Percentiles rank a stretch among this genome's conserved stretches.
phyloP scores from a whole-genome alignment of 2,113 vertebrate genomes.

The Psephotus haematonotus region DNA sequence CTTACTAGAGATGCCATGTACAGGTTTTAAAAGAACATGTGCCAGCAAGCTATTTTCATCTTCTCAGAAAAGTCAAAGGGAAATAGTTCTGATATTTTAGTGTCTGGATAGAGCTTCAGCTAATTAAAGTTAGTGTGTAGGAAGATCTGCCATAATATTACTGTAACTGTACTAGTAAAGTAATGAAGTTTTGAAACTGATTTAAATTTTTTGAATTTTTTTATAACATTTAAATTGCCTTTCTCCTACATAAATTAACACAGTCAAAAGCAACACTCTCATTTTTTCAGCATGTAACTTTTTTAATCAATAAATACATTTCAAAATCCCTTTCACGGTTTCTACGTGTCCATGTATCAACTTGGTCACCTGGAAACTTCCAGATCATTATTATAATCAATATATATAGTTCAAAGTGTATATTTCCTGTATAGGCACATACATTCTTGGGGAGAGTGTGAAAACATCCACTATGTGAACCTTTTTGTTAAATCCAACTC shows the following conservation, averaged over 20 bases:
- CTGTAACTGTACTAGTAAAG: background rate
- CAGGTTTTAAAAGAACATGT: background rate
- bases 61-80: background rate
- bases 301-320: background rate
- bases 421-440: background rate
- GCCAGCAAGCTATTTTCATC: background rate
- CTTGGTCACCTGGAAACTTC: background rate
- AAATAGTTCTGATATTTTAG: background rate
- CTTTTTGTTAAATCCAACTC: background rate
- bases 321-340: background rate
- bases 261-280: background rate
- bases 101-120: background rate
- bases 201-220: background rate
- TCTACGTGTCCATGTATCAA: background rate
- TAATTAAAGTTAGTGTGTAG: background rate
- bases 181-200: background rate
- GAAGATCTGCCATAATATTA: background rate
- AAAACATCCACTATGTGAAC: background rate
- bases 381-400: background rate
- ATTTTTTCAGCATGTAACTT: background rate
- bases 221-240: background rate
- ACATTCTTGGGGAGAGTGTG: background rate
- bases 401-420: background rate
- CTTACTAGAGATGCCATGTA: background rate
- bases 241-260: background rate